Evolutionary conservation across 2,888 invertebrate genomes (phyloP).

Genomic region (Eupithecia exiguata): DNA sequence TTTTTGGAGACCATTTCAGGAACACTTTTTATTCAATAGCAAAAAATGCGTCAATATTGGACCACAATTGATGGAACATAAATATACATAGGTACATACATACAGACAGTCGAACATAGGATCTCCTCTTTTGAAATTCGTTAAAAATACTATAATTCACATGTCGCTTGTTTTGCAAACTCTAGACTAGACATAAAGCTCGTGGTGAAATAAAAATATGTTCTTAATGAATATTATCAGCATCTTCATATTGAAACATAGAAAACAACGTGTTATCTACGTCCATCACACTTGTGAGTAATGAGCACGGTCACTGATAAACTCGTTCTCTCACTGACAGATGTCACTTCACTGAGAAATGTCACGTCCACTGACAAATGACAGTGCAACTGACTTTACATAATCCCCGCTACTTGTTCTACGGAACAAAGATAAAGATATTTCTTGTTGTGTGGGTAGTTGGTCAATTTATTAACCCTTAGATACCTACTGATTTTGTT

Average conservation of each 20-base stretch:
- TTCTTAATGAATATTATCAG: background rate
- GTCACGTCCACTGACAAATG: conserved; percentile 70
- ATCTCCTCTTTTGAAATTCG: too few species aligned
- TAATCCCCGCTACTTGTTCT: conserved; percentile 36
- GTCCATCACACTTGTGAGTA: conserved; percentile 61
- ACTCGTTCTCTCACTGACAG: conserved; percentile 69
- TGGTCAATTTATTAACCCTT: background rate
- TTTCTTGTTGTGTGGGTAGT: background rate
- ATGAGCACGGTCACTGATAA: conserved; percentile 67
- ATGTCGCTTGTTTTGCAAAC: background rate
- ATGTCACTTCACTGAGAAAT: conserved; percentile 74
- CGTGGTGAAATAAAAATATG: background rate
- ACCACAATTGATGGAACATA: too few species aligned
- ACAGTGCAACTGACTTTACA: conserved; percentile 51
- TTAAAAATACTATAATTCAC: background rate
- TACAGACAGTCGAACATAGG: too few species aligned
- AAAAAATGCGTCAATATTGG: too few species aligned
- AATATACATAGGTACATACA: too few species aligned
- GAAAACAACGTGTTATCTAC: conserved; percentile 35
- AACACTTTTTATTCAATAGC: too few species aligned
- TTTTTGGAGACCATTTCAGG: too few species aligned
- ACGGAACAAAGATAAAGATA: conserved; percentile 1
- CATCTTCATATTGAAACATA: conserved; percentile 17
- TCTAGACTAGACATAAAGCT: background rate
- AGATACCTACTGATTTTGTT: background rate